Conservation (phyloP, 1,140 invertebrate species). For the Heliconius himera region DNA sequence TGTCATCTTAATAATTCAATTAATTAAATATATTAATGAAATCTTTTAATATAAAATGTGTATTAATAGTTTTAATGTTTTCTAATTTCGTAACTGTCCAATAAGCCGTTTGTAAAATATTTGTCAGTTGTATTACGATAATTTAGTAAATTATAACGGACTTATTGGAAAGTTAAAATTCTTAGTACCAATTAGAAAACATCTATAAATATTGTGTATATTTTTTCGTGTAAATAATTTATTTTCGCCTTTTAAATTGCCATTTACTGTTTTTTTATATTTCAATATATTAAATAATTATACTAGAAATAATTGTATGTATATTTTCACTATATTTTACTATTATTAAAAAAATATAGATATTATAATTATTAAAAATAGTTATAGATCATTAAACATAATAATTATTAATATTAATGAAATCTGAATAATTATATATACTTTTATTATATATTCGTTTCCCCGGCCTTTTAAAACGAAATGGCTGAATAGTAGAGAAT, state of each 20-base stretch:
- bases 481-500: too few relatives aligned
- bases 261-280: constrained; percentile 14
- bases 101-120: not conserved
- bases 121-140: not conserved
- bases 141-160: not conserved
- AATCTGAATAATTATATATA: not conserved
- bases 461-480: too few relatives aligned
- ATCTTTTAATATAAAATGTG: not conserved
- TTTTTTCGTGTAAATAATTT: constrained; percentile 17
- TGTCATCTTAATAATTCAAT: not conserved
- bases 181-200: not conserved
- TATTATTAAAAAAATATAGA: not conserved
- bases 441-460: not conserved
- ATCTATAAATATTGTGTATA: constrained; percentile 24
- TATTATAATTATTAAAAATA: not conserved
- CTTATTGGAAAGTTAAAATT: not conserved
- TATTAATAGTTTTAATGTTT: not conserved
- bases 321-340: not conserved
- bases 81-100: not conserved
- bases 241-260: constrained; percentile 23
- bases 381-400: not conserved
- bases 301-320: too few relatives aligned
- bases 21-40: not conserved
- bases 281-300: too few relatives aligned
- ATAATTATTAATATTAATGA: not conserved